Conservation (phyloP, 2,113 vertebrate genomes). For the Choloepus hoffmanni region DNA sequence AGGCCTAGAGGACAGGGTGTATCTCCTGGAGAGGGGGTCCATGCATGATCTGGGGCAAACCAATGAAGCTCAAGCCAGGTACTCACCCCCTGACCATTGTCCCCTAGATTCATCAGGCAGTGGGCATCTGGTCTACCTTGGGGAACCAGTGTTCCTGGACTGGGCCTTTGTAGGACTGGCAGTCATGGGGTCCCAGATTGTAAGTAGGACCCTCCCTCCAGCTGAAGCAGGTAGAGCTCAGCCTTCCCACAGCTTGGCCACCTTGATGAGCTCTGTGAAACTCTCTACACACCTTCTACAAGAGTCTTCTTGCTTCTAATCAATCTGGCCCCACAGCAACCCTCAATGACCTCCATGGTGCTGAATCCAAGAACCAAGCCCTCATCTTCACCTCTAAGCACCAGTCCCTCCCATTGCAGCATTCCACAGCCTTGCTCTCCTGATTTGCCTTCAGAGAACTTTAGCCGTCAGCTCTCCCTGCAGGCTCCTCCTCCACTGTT, state of each 20-base stretch:
- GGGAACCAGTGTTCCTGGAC: not conserved
- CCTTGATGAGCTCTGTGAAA: not conserved
- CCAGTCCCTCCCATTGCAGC: no score
- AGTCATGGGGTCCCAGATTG: not conserved
- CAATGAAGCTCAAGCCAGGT: not conserved
- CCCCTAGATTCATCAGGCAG: not conserved
- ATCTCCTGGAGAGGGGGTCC: not conserved
- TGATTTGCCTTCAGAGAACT: not conserved
- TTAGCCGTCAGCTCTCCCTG: not conserved
- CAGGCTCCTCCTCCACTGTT: not conserved
- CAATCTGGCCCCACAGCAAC: not conserved
- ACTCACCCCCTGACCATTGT: not conserved
- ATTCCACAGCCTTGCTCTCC: not conserved
- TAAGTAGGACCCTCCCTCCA: not conserved
- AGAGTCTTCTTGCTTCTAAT: not conserved
- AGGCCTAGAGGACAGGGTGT: not conserved
- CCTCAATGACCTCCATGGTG: not conserved
- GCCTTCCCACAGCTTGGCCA: not conserved
- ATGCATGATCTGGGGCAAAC: not conserved
- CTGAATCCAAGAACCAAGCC: not conserved
- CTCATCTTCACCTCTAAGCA: not conserved
- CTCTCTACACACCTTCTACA: not conserved
- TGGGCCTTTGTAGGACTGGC: rapidly evolving
- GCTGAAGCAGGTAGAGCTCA: not conserved
- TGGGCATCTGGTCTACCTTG: not conserved